Conservation (phyloP, 2,113 vertebrate species). For the Lepidothrix coronata region DNA sequence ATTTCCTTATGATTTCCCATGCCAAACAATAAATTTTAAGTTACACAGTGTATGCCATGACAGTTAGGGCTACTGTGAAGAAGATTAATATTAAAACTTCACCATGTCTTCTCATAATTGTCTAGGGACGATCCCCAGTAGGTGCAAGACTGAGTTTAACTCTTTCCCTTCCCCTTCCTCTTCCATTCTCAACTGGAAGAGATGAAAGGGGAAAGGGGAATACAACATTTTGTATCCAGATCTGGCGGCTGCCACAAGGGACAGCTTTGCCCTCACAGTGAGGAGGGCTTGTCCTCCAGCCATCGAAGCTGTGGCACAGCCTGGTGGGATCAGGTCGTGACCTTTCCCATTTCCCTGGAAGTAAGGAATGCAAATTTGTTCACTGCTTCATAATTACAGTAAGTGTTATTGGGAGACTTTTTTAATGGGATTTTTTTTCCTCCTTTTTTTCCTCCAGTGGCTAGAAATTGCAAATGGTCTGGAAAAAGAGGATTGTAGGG, state of each 20-base stretch:
- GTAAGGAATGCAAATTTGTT: neutral
- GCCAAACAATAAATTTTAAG: constrained; percentile 40
- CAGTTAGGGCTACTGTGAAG: neutral
- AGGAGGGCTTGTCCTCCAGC: neutral
- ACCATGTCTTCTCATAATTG: neutral
- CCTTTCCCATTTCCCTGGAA: neutral
- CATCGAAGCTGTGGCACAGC: neutral
- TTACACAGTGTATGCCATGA: neutral
- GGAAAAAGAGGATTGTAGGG: neutral
- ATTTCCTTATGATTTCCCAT: constrained; percentile 66
- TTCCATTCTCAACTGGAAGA: neutral
- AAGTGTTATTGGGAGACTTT: neutral
- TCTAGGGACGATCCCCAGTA: neutral
- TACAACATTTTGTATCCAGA: accelerated
- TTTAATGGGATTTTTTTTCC: neutral
- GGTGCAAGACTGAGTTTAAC: neutral
- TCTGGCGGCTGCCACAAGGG: accelerated
- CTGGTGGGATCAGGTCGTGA: neutral
- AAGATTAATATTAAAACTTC: neutral
- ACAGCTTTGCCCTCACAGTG: neutral
- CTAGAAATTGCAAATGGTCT: neutral
- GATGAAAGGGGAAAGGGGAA: neutral
- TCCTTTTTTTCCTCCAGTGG: neutral
- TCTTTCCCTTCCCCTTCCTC: neutral
- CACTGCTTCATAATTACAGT: constrained; percentile 12